A percentile compares a stretch with the other conserved stretches of the same genome.
Conservation (phyloP, 2,113 vertebrate genomes). For the Tretioscincus oriximinensis region DNA sequence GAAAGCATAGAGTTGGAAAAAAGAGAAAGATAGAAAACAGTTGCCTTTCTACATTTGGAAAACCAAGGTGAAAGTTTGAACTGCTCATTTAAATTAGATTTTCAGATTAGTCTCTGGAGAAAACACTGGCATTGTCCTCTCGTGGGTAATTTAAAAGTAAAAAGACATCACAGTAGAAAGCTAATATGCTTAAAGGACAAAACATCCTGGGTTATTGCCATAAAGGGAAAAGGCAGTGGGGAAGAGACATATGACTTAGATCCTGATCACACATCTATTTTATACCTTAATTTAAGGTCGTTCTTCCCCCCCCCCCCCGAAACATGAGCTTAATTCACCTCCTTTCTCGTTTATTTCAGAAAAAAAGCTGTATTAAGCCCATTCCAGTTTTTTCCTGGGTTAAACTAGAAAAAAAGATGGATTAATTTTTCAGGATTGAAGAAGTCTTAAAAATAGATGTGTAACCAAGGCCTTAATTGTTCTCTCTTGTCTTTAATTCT, state of each 20-base stretch:
- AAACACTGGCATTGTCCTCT: constrained; percentile 47
- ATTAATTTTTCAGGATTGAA: too few species aligned
- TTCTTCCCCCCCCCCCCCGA: too few species aligned
- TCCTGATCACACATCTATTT: too few species aligned
- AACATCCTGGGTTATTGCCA: background rate
- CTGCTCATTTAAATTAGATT: constrained; percentile 48
- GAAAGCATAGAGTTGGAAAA: constrained; percentile 54
- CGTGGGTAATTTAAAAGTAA: constrained; percentile 53
- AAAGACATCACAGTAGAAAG: constrained; percentile 47
- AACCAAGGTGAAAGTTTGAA: constrained; percentile 42
- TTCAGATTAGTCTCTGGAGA: constrained; percentile 32
- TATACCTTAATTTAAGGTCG: too few species aligned
- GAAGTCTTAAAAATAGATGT: too few species aligned
- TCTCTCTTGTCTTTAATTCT: constrained; percentile 37
- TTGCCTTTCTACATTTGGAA: constrained; percentile 61
- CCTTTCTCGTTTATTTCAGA: too few species aligned
- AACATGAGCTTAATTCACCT: too few species aligned
- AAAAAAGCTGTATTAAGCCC: too few species aligned
- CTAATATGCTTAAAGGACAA: constrained; percentile 33
- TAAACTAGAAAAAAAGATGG: too few species aligned
- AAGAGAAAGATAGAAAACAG: constrained; percentile 56
- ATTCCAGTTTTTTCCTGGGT: too few species aligned
- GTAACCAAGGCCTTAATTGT: background rate
- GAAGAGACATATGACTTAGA: background rate
- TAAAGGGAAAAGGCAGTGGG: background rate